Conservation (phyloP, 2,113 vertebrate genomes). For the Leucoraja erinaceus region DNA sequence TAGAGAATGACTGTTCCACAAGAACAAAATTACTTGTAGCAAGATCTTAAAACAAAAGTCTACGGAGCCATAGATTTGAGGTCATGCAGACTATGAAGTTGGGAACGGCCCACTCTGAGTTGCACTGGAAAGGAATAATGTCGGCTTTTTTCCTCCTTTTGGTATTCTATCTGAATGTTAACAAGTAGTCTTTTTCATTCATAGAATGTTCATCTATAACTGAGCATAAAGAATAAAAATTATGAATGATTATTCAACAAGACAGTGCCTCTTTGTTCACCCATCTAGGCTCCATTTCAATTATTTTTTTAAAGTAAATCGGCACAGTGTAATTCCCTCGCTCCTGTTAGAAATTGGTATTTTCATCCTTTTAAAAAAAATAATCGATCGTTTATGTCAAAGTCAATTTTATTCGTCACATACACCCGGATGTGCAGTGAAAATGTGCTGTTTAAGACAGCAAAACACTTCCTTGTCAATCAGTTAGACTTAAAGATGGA, state of each 20-base stretch:
- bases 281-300: constrained; percentile 31
- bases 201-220: constrained; percentile 32
- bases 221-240: constrained; percentile 31
- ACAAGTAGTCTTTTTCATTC: constrained; percentile 35
- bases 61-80: constrained; percentile 13
- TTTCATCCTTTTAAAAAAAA: neutral
- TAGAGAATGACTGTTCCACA: neutral
- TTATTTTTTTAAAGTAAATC: neutral
- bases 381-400: neutral
- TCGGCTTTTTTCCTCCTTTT: constrained; percentile 22
- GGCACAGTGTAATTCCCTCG: constrained; percentile 9
- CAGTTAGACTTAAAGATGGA: neutral
- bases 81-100: constrained; percentile 2
- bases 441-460: neutral
- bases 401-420: too few species aligned
- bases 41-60: neutral
- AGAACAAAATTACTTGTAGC: neutral
- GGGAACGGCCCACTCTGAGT: constrained; percentile 19
- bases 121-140: constrained; percentile 12
- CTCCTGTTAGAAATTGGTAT: neutral
- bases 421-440: too few species aligned
- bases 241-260: constrained; percentile 34
- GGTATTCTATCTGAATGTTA: constrained; percentile 15
- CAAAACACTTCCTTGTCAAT: neutral
- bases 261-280: constrained; percentile 27